These are phyloP conservation scores for Lethenteron camtschaticum DNA, from an alignment of 2,113 vertebrate genomes.

Conservation along the genomic window DNA sequence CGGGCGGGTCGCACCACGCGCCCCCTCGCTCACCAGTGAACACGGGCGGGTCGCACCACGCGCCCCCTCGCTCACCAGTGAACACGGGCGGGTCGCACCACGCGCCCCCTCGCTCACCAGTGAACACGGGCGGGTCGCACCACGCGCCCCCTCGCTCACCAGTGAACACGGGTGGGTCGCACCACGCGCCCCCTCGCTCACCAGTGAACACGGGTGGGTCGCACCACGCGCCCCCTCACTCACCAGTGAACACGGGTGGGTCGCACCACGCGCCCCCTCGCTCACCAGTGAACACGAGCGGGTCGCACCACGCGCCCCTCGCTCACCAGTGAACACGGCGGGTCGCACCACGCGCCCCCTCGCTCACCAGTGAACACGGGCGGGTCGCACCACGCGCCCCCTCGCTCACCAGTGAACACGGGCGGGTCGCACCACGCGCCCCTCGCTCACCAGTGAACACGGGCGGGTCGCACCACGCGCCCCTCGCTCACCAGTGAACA, in stretches of 20 bases:
- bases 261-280: slow-evolving; percentile 7
- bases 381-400: no score
- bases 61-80: slow-evolving; percentile 28
- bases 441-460: slow-evolving; percentile 31
- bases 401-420: slow-evolving; percentile 32
- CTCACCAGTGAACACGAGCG: slow-evolving; percentile 27
- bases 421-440: background rate
- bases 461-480: background rate
- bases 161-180: slow-evolving; percentile 19
- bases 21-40: slow-evolving; percentile 31
- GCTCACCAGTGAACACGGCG: slow-evolving; percentile 27
- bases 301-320: slow-evolving; percentile 7
- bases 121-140: slow-evolving; percentile 15
- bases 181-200: slow-evolving; percentile 16
- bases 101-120: slow-evolving; percentile 23
- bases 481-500: slow-evolving; percentile 31
- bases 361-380: slow-evolving; percentile 30
- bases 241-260: slow-evolving; percentile 23
- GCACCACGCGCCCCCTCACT: slow-evolving; percentile 12
- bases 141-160: slow-evolving; percentile 18
- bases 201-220: slow-evolving; percentile 21
- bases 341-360: no score
- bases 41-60: background rate
- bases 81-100: slow-evolving; percentile 9
- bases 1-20: background rate